A percentile compares a stretch with the other conserved stretches of the same genome.
Conservation (phyloP, 2,888 invertebrate species). For the Cyaniris semiargus region DNA sequence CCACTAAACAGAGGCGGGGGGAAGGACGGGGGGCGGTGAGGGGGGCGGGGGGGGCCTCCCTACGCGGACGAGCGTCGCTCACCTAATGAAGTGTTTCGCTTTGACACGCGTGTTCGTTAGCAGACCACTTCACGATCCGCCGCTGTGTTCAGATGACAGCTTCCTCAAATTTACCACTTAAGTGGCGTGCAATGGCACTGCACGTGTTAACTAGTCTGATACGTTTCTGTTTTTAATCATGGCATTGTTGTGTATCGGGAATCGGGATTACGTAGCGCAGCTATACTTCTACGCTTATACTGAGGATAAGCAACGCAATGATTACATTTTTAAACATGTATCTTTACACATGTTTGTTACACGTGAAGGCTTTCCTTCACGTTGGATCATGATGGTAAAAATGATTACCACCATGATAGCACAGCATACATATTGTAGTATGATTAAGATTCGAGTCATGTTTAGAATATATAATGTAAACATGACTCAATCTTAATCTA, state of each 20-base stretch:
- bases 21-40: slow-evolving; percentile 45
- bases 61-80: slow-evolving; percentile 61
- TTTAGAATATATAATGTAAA: no score
- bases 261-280: background rate
- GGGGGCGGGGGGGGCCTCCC: slow-evolving; percentile 43
- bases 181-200: slow-evolving; percentile 68
- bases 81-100: slow-evolving; percentile 80
- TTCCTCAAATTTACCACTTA: slow-evolving; percentile 77
- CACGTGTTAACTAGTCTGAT: slow-evolving; percentile 65
- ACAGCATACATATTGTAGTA: no score
- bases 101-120: slow-evolving; percentile 80
- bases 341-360: no score
- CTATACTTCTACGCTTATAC: background rate
- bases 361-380: no score
- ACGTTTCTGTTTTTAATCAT: slow-evolving; percentile 51
- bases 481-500: no score
- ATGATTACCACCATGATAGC: background rate
- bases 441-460: no score
- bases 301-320: background rate
- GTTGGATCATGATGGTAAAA: background rate
- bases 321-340: background rate
- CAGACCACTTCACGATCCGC: slow-evolving; percentile 72
- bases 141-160: slow-evolving; percentile 74
- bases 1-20: slow-evolving; percentile 63
- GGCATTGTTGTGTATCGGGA: slow-evolving; percentile 33